phyloP scores from a whole-genome alignment of 2,113 vertebrate genomes.

The Platichthys flesus region DNA sequence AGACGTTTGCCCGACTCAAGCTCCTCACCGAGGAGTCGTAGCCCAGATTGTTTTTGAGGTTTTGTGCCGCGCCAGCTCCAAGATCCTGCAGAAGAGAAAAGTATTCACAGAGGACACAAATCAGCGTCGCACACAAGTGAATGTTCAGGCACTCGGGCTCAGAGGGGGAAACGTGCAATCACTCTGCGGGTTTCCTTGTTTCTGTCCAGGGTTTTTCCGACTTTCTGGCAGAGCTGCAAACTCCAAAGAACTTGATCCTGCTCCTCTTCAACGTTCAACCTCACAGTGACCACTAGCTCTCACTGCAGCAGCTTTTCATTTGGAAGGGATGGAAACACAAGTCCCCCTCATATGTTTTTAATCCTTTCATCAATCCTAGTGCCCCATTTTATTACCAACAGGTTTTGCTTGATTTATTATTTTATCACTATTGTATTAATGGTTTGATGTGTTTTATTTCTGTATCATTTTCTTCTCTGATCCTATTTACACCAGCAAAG shows the following conservation, averaged over 20 bases:
- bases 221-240: background rate
- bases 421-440: too few species aligned
- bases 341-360: background rate
- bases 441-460: too few species aligned
- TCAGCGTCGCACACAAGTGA: conserved; percentile 7
- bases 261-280: conserved; percentile 1
- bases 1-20: background rate
- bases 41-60: conserved; percentile 70
- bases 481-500: too few species aligned
- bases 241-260: background rate
- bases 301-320: background rate
- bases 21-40: conserved; percentile 74
- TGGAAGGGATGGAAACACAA: background rate
- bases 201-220: background rate
- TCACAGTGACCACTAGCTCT: background rate
- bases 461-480: too few species aligned
- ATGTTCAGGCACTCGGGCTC: background rate
- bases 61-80: conserved; percentile 76
- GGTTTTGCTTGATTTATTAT: too few species aligned
- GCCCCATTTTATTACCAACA: too few species aligned
- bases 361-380: too few species aligned
- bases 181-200: conserved; percentile 17
- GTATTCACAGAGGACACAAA: conserved; percentile 16
- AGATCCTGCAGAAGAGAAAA: conserved; percentile 56
- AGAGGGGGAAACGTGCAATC: background rate